A percentile compares a stretch with the other conserved stretches of the same genome.
Conservation (phyloP, 2,797 vertebrate genomes). For the Antrozous pallidus region DNA sequence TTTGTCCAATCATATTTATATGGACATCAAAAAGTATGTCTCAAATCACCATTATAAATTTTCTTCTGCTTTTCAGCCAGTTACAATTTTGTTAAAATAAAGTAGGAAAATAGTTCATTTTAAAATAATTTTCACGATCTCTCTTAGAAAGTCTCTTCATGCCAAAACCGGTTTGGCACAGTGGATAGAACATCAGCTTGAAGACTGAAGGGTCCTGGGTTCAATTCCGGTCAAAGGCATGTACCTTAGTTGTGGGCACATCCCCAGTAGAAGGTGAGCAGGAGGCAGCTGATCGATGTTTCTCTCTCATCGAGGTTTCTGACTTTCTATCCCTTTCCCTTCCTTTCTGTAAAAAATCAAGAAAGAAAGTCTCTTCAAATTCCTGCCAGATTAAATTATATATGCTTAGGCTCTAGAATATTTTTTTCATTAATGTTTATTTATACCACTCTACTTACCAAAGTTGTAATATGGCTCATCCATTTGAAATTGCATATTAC, state of each 20-base stretch:
- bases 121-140: constrained; percentile 68
- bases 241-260: no score
- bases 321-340: no score
- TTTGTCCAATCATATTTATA: constrained; percentile 49
- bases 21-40: constrained; percentile 25
- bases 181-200: no score
- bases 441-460: constrained; percentile 72
- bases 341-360: no score
- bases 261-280: no score
- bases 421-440: constrained; percentile 78
- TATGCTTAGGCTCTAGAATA: constrained; percentile 71
- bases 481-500: constrained; percentile 73
- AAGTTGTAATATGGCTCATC: constrained; percentile 74
- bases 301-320: no score
- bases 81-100: constrained; percentile 69
- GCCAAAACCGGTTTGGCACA: no score
- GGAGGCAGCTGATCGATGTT: no score
- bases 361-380: neutral
- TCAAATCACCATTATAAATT: constrained; percentile 61
- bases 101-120: constrained; percentile 25
- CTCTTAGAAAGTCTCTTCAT: no score
- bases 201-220: no score
- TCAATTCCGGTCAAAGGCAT: no score
- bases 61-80: constrained; percentile 57
- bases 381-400: constrained; percentile 70